These are phyloP conservation scores for Masnerella sp. DNA, from an alignment of 2,888 invertebrate species.

Conservation along the genomic window DNA sequence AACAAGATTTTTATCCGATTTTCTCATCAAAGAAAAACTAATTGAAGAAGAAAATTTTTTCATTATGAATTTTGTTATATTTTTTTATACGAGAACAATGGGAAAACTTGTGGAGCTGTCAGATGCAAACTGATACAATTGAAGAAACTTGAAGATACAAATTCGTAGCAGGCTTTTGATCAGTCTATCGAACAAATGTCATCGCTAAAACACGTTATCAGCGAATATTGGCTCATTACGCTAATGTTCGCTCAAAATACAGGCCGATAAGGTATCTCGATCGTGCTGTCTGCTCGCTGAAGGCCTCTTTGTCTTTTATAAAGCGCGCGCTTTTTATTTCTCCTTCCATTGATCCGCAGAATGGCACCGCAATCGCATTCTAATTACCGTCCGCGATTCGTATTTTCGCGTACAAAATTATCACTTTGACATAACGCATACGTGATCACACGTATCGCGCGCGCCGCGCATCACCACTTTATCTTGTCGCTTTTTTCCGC, in stretches of 20 bases:
- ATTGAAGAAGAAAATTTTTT: too few species aligned
- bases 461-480: conserved; percentile 19
- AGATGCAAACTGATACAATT: conserved; percentile 43
- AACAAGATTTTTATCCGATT: too few species aligned
- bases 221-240: conserved; percentile 76
- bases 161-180: conserved; percentile 54
- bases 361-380: conserved; percentile 55
- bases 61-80: not conserved
- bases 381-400: conserved; percentile 53
- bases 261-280: conserved; percentile 73
- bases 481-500: conserved; percentile 30
- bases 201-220: conserved; percentile 72
- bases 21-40: too few species aligned
- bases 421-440: conserved; percentile 47
- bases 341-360: conserved; percentile 53
- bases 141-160: conserved; percentile 59
- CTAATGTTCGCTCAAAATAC: conserved; percentile 76
- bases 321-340: conserved; percentile 47
- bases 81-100: conserved; percentile 14
- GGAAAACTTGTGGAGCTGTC: conserved; percentile 26
- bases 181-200: conserved; percentile 60
- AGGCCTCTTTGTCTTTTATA: conserved; percentile 70
- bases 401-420: conserved; percentile 43
- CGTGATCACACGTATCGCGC: conserved; percentile 42
- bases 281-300: conserved; percentile 73